Evolutionary conservation across 1,140 invertebrate species (phyloP), one percentile per base, ranked within the genome.

Genomic region (Solenopsis fugax): DNA sequence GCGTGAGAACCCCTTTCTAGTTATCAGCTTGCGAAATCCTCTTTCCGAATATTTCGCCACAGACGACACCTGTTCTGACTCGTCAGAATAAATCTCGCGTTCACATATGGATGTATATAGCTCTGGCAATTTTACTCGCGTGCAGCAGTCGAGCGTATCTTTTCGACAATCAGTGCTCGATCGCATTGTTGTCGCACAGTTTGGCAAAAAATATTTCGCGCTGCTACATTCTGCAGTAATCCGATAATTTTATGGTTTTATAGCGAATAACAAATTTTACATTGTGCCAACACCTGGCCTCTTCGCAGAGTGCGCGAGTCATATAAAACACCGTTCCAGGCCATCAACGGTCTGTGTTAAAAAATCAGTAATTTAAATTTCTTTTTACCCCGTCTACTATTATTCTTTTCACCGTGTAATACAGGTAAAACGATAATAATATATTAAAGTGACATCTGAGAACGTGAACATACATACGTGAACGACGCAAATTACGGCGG

Each of bases 61-160:
- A 75, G 52, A 69, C 67, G 85, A 89, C 73, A 87, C 85, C 85
- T 89, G 88, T 89, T 85, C 64, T 37, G 48, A 86, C 45, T 86
- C 81, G 80, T 77, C 85, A 67, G 62, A 76, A 56, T 56, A 82
- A 90, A 90, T 89, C 41, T 75, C 12, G 69, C 29, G 21, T 65
- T 37, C 13, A 16, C 45, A 9, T 24, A 21, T 18, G 16, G n/a
- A 21, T 56, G 41, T 24, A 13, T 16, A 21, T 41, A 21, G 16
- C 34, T 4, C 56, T 64, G 45, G 13, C 50, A 2, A 54, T 67
- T 65, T 65, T 52, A 65, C 41, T 64, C 37, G 13, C 34, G 16
- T 6, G 54, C 29, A 9, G 18, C 29, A n/a, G n/a, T 50, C 29
- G 48, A 77, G 21, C 34, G 52, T 84, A 16, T 21, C n/a, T 77